phyloP scores from a whole-genome alignment of 2,888 invertebrate genomes.

The Oxyscelio sp. region DNA sequence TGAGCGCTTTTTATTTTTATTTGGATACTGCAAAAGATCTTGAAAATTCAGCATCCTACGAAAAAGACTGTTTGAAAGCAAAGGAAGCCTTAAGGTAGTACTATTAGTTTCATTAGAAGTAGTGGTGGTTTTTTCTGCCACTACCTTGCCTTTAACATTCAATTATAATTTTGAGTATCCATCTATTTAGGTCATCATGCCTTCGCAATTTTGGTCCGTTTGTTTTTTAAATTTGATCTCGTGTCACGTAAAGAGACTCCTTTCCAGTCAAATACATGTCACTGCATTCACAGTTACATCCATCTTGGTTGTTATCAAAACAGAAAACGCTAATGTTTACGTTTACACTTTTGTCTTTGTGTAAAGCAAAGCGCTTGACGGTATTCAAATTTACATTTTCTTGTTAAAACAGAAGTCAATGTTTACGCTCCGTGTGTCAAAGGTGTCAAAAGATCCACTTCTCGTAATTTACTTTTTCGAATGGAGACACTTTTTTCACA shows the following conservation, averaged over 20 bases:
- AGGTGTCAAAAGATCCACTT: constrained; percentile 51
- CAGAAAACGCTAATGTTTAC: constrained; percentile 46
- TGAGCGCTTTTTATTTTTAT: too few relatives aligned
- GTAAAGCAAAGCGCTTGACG: constrained; percentile 43
- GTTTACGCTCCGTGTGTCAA: constrained; percentile 57
- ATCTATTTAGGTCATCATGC: too few relatives aligned
- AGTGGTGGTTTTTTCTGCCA: too few relatives aligned
- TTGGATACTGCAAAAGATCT: too few relatives aligned
- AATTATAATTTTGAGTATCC: too few relatives aligned
- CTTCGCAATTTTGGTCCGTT: too few relatives aligned
- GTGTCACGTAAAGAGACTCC: neutral
- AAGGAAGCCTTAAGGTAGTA: too few relatives aligned
- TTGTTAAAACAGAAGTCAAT: constrained; percentile 53
- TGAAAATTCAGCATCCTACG: too few relatives aligned
- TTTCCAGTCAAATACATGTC: neutral
- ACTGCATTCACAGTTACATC: constrained; percentile 5
- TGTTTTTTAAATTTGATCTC: too few relatives aligned
- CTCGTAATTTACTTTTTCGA: constrained; percentile 52
- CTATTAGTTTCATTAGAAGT: too few relatives aligned
- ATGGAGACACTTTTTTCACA: constrained; percentile 26
- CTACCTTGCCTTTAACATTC: too few relatives aligned
- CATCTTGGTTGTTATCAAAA: constrained; percentile 37
- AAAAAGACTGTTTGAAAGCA: too few relatives aligned
- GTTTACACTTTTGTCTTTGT: constrained; percentile 55
- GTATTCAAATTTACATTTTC: constrained; percentile 63